Percentiles rank a stretch among this genome's conserved stretches.
phyloP scores from a whole-genome alignment of 2,797 vertebrate species.

The Poeciliopsis turneri region DNA sequence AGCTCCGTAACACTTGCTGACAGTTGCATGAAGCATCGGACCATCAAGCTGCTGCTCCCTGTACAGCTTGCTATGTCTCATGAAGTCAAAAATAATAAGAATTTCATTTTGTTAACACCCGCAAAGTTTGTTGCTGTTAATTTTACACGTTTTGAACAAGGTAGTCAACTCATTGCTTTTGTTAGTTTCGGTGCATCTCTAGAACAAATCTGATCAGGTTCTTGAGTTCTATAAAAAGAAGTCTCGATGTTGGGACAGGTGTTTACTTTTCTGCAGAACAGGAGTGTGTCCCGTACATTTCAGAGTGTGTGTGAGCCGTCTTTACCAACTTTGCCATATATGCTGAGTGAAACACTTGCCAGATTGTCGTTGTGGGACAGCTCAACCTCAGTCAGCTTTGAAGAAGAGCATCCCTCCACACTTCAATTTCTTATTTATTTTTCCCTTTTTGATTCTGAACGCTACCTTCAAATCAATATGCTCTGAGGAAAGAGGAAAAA shows the following conservation, averaged over 20 bases:
- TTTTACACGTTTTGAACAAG: too few species aligned
- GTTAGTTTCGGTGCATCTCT: too few species aligned
- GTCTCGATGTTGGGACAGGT: not conserved
- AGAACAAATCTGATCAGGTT: not conserved
- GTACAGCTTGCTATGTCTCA: slow-evolving; percentile 20
- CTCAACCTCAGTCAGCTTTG: not conserved
- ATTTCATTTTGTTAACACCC: not conserved
- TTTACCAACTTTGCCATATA: not conserved
- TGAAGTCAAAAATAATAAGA: not conserved
- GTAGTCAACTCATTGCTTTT: too few species aligned
- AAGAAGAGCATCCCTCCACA: not conserved
- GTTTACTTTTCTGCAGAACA: not conserved
- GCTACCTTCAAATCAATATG: not conserved
- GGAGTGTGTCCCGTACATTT: not conserved
- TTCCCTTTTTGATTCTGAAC: not conserved
- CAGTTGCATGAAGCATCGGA: slow-evolving; percentile 21
- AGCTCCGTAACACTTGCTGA: slow-evolving; percentile 36
- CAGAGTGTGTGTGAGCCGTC: not conserved
- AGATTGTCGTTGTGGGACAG: not conserved
- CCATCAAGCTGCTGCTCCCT: slow-evolving; percentile 29
- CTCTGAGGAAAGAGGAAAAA: not conserved
- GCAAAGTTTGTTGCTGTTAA: not conserved
- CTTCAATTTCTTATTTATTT: not conserved
- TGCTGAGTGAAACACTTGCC: not conserved
- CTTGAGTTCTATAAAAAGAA: not conserved